Conservation (phyloP, 2,888 invertebrate species). For the Biston stratarius region DNA sequence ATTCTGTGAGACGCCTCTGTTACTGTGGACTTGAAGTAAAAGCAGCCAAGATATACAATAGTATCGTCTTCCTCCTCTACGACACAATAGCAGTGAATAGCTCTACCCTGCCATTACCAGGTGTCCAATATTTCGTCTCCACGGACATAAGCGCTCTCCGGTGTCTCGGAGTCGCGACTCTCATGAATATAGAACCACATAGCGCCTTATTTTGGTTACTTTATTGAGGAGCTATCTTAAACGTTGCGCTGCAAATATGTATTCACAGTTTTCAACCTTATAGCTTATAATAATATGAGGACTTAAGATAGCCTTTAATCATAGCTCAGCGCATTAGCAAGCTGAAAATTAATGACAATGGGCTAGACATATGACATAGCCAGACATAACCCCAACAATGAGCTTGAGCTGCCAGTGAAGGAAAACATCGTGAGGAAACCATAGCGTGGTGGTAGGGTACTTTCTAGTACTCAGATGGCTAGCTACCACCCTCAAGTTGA, state of each 20-base stretch:
- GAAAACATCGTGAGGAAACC: no score
- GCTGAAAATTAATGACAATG: no score
- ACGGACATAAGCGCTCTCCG: conserved; percentile 21
- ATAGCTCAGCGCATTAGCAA: no score
- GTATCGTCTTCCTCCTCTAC: background rate
- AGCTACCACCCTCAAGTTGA: no score
- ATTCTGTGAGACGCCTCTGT: background rate
- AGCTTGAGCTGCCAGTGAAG: no score
- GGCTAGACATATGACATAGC: no score
- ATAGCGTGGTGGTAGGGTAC: no score
- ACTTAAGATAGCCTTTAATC: no score
- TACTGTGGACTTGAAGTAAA: background rate
- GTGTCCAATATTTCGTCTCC: conserved; percentile 25
- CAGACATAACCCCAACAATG: no score
- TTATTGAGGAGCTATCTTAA: background rate
- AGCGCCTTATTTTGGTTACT: background rate
- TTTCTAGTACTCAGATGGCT: no score
- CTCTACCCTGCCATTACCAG: conserved; percentile 1
- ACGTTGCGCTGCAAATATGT: background rate
- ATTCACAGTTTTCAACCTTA: no score
- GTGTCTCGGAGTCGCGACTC: conserved; percentile 10
- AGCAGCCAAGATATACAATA: background rate
- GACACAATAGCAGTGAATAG: background rate
- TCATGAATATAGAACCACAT: conserved; percentile 13
- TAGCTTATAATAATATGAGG: no score